A percentile compares a stretch with the other conserved stretches of the same genome.
Evolutionary conservation across 2,797 vertebrate genomes (phyloP).

Genomic region (Tiaroga cobitis): DNA sequence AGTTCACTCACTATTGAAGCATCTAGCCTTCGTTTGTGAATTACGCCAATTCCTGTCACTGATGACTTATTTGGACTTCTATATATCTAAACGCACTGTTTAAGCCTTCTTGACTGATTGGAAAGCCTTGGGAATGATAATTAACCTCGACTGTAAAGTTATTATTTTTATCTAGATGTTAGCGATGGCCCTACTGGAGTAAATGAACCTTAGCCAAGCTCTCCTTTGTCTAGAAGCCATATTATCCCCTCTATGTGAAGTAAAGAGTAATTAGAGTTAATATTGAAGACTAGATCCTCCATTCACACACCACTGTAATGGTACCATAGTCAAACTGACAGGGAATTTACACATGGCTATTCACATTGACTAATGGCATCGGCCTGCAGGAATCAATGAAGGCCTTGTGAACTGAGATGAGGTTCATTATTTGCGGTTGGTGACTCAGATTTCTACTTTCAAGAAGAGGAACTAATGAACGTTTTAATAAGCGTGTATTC

Average conservation of each 20-base stretch:
- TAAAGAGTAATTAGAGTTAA: conserved; percentile 73
- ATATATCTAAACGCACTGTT: neutral
- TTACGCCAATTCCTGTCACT: neutral
- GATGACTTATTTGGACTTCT: neutral
- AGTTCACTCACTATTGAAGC: conserved; percentile 24
- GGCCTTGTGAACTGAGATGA: conserved; percentile 30
- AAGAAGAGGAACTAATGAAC: neutral
- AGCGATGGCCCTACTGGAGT: conserved; percentile 62
- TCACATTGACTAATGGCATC: conserved; percentile 45
- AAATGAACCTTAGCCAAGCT: conserved; percentile 69
- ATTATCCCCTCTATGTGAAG: conserved; percentile 74
- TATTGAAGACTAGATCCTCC: conserved; percentile 54
- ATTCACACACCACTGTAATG: conserved; percentile 44
- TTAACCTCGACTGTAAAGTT: conserved; percentile 34
- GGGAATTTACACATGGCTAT: conserved; percentile 44
- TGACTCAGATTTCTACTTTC: conserved; percentile 5
- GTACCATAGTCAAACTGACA: conserved; percentile 48
- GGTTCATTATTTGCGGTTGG: neutral
- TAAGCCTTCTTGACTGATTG: conserved; percentile 8
- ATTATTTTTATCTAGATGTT: conserved; percentile 44
- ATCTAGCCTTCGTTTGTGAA: conserved; percentile 1
- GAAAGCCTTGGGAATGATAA: conserved; percentile 20
- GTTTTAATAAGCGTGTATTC: conserved; percentile 25
- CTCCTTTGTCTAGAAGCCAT: conserved; percentile 74
- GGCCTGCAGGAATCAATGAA: conserved; percentile 34